Conservation (phyloP, 37 sponge, comb jelly and placozoan genomes). For the Oscarella lobularis region DNA sequence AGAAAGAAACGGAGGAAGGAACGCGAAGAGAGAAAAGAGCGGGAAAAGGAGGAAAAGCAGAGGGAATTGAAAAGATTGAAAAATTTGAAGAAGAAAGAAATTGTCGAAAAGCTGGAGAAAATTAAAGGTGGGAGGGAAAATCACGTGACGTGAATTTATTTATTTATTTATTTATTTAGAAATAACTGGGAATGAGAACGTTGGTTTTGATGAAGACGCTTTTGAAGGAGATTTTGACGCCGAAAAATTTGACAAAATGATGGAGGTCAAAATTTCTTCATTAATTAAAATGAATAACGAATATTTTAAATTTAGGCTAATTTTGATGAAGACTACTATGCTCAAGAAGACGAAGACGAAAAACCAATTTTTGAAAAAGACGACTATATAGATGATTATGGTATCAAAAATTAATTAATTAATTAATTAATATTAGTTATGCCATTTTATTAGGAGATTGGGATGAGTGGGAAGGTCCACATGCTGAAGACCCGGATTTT, state of each 20-base stretch:
- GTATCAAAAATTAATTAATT: too few relatives aligned
- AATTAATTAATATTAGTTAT: too few relatives aligned
- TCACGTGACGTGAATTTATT: background rate
- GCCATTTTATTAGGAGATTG: slow-evolving; percentile 17
- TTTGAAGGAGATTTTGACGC: slow-evolving; percentile 81
- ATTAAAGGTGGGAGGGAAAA: slow-evolving; percentile 19
- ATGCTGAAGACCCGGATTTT: slow-evolving; percentile 70
- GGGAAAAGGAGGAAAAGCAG: slow-evolving; percentile 63
- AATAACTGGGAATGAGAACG: slow-evolving; percentile 51
- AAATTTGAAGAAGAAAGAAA: slow-evolving; percentile 79
- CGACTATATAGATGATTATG: too few relatives aligned
- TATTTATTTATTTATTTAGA: slow-evolving; percentile 9
- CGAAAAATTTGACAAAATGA: slow-evolving; percentile 50
- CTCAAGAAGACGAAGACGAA: background rate
- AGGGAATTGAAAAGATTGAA: slow-evolving; percentile 79
- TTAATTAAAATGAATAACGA: too few relatives aligned
- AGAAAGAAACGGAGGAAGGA: slow-evolving; percentile 69
- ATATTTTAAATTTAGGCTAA: background rate
- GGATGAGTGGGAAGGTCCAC: slow-evolving; percentile 31
- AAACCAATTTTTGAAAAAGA: background rate
- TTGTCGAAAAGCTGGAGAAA: slow-evolving; percentile 61
- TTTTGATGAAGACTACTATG: background rate
- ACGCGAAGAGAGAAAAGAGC: slow-evolving; percentile 28
- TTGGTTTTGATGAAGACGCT: slow-evolving; percentile 61
- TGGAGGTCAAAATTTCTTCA: too few relatives aligned